Base-by-base conservation (phyloP, 2,113 vertebrate species). In the Notarius quadriscutis region DNA sequence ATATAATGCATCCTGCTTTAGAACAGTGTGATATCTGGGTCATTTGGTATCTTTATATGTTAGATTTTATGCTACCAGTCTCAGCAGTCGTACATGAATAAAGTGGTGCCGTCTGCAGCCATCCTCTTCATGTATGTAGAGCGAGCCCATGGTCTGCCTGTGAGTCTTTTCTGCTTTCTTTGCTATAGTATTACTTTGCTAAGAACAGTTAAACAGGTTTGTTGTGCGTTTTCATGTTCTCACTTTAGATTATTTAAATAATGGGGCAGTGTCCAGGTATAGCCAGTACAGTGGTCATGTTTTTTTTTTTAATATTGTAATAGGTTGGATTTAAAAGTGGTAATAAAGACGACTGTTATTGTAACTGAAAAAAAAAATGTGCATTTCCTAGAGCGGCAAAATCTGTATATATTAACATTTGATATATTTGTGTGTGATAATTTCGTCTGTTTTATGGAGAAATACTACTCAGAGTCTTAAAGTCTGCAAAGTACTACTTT, bases 81-180 rank as follows among this genome's bases (percentile, higher is more conserved):
- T 77, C 91, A 95, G 88, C 95, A 96, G 91, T 95, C 95, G 15
- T 97, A 95, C 7, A 93, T 94, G 86, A 97, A 97, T 90, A 97
- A 96, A 41, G 92, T 92, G 0, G 94, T 97, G 5, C 96, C 96
- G 1, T 96, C 97, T 0, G 89, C 95, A 0, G 96, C 96, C 4
- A 90, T 97, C 74, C 92, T 99, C 20, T 97, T 96, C 5, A 93
- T 97, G 82, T 97, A 97, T 41, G 82, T 97, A 89, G 97, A 99
- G 90, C 94, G 96, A 18, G 97, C 96, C 0, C 94, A 95, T 7
- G 95, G 93, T 55, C 94, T 98, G 85, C 94, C 95, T 89, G 97
- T 99, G 92, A 96, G 96, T 84, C 41, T 12, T 18, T 51, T 51
- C 6, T 7, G 58, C n/a, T 55, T 51, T 79, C 51, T 57, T 7